Evolutionary conservation across 2,797 vertebrate genomes (phyloP).

Genomic region (Enteromius mattozi): DNA sequence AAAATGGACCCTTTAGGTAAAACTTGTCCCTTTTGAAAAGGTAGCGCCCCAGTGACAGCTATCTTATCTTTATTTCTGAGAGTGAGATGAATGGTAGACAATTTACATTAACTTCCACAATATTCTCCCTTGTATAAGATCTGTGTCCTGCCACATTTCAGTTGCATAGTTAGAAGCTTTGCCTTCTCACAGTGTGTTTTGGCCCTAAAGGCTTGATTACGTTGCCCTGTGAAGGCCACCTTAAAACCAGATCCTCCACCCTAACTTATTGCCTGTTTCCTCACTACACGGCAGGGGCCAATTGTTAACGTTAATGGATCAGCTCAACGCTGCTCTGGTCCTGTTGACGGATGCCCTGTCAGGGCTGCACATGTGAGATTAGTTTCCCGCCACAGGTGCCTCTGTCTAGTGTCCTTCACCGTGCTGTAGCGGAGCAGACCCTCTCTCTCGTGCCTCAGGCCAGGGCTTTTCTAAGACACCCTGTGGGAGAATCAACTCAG

Average conservation of each 20-base stretch:
- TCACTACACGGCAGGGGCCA: constrained; percentile 60
- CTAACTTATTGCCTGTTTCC: constrained; percentile 66
- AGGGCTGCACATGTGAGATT: constrained; percentile 62
- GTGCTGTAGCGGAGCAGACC: constrained; percentile 43
- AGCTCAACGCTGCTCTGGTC: constrained; percentile 67
- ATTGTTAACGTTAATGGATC: constrained; percentile 73
- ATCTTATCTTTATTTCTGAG: too few species aligned
- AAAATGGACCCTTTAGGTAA: too few species aligned
- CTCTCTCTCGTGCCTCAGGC: constrained; percentile 55
- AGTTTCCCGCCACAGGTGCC: constrained; percentile 69
- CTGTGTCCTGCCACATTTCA: neutral
- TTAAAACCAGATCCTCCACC: constrained; percentile 55
- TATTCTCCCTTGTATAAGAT: neutral
- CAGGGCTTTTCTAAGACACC: constrained; percentile 71
- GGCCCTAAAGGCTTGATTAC: constrained; percentile 54
- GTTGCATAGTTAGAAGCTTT: neutral
- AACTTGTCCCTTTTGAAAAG: too few species aligned
- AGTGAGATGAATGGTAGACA: neutral
- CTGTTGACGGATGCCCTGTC: constrained; percentile 51
- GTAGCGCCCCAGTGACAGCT: too few species aligned
- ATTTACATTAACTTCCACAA: neutral
- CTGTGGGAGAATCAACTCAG: constrained; percentile 70
- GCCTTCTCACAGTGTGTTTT: neutral
- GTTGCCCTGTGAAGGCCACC: constrained; percentile 51
- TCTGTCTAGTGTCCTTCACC: constrained; percentile 58